Conservation (phyloP, 2,888 invertebrate species). For the Hanleya hanleyi region DNA sequence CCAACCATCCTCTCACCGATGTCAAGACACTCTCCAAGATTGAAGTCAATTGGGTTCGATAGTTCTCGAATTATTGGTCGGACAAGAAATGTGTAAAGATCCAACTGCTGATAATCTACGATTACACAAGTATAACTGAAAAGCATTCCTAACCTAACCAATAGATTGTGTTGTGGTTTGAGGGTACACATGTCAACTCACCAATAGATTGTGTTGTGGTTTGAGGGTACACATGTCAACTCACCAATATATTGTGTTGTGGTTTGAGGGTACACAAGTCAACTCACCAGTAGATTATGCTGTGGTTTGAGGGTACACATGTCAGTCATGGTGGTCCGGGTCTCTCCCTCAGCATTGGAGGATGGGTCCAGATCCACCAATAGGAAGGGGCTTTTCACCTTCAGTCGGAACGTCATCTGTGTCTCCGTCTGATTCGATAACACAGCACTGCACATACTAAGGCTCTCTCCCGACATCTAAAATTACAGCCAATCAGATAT, state of each 20-base stretch:
- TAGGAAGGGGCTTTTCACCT: slow-evolving; percentile 58
- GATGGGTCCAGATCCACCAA: slow-evolving; percentile 57
- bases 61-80: too few species aligned
- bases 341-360: slow-evolving; percentile 39
- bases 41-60: too few species aligned
- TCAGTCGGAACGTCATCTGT: slow-evolving; percentile 61
- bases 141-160: too few species aligned
- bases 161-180: not conserved
- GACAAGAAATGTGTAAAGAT: too few species aligned
- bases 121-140: too few species aligned
- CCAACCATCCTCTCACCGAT: too few species aligned
- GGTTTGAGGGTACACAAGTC: not conserved
- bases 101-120: too few species aligned
- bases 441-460: slow-evolving; percentile 53
- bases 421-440: slow-evolving; percentile 67
- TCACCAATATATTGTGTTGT: too few species aligned
- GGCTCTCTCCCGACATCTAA: slow-evolving; percentile 53
- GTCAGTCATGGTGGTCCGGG: slow-evolving; percentile 49
- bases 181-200: slow-evolving; percentile 34
- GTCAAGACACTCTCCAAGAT: too few species aligned
- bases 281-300: slow-evolving; percentile 61
- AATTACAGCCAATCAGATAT: too few species aligned
- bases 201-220: slow-evolving; percentile 62
- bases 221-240: slow-evolving; percentile 56
- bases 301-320: slow-evolving; percentile 59